A percentile compares a stretch with the other conserved stretches of the same genome.
Conservation (phyloP, 2,888 invertebrate species). For the Zygogramma bicolorata region DNA sequence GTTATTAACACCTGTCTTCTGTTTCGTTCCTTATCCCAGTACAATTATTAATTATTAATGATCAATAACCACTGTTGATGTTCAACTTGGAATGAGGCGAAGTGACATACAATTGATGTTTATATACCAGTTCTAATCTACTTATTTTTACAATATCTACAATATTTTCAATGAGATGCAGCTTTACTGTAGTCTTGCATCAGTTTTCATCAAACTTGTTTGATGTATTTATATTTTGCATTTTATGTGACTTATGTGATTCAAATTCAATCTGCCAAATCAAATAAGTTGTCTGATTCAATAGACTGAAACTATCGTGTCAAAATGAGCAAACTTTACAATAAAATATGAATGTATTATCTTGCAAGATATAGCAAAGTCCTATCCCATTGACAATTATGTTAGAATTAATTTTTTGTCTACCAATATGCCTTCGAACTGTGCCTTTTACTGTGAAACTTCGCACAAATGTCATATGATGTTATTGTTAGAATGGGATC, state of each 20-base stretch:
- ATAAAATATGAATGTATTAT: neutral
- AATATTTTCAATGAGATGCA: neutral
- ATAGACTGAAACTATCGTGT: neutral
- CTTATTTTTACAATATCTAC: neutral
- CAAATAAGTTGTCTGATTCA: neutral
- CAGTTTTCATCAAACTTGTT: neutral
- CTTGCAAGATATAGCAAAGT: neutral
- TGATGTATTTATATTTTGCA: too few relatives aligned
- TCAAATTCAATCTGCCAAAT: neutral
- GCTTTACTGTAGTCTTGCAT: neutral
- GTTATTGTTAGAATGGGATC: neutral
- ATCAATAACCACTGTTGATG: too few relatives aligned
- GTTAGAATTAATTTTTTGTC: neutral
- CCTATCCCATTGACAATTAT: neutral
- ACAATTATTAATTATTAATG: too few relatives aligned
- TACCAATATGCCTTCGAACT: conserved; percentile 23
- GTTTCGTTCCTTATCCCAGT: too few relatives aligned
- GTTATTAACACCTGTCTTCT: too few relatives aligned
- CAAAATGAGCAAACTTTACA: neutral
- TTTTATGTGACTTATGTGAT: too few relatives aligned
- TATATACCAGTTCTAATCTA: neutral
- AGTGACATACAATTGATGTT: neutral
- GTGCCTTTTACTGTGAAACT: conserved; percentile 28
- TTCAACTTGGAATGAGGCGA: neutral
- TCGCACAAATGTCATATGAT: conserved; percentile 4